phyloP scores from a whole-genome alignment of 2,113 vertebrate genomes.

The Nanorana parkeri region DNA sequence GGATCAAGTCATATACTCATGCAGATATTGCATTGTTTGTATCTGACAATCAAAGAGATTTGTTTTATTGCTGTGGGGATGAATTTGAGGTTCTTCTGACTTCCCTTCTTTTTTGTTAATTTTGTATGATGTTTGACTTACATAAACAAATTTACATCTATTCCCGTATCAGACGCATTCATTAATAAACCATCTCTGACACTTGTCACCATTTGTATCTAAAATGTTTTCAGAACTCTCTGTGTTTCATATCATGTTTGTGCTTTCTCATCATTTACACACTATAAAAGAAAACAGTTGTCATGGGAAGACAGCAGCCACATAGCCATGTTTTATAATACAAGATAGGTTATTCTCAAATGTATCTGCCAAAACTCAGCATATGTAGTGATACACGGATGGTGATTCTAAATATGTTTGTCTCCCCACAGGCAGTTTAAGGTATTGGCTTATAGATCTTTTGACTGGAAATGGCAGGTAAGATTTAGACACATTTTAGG shows the following conservation, averaged over 20 bases:
- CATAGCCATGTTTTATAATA: not conserved
- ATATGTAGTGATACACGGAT: not conserved
- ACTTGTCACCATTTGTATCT: slow-evolving; percentile 36
- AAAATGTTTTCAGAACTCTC: not conserved
- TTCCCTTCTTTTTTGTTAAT: not conserved
- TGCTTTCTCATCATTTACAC: slow-evolving; percentile 13
- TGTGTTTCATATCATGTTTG: slow-evolving; percentile 34
- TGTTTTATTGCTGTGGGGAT: not conserved
- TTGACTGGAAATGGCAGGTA: not conserved
- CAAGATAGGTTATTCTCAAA: not conserved
- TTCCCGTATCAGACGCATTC: slow-evolving; percentile 10
- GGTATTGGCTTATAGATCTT: slow-evolving; percentile 15
- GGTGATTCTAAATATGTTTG: not conserved
- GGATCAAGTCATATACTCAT: no score
- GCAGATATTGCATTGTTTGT: not conserved
- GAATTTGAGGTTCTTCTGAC: not conserved
- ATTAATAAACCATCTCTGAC: slow-evolving; percentile 34
- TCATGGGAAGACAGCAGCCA: not conserved
- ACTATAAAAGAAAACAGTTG: slow-evolving; percentile 15
- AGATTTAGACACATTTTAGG: no score
- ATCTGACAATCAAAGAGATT: not conserved
- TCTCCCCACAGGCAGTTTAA: not conserved
- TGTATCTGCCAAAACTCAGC: not conserved
- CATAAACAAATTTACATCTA: slow-evolving; percentile 9
- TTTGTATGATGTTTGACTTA: not conserved